Conservation (phyloP, 2,888 invertebrate genomes). For the Rhamphomyia laevipes region DNA sequence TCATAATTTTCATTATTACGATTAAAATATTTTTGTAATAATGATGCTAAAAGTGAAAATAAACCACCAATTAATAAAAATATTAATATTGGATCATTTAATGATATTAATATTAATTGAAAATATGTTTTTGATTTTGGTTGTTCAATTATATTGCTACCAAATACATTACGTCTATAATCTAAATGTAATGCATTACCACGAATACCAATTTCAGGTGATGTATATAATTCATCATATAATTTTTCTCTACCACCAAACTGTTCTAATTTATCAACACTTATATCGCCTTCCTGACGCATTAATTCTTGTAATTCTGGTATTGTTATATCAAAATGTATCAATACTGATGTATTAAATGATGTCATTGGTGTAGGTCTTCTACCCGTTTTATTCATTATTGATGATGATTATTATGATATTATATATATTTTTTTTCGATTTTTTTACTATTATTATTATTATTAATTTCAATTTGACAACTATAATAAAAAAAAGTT, state of each 20-base stretch:
- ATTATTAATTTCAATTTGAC: no score
- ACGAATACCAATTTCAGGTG: slow-evolving; percentile 46
- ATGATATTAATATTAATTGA: slow-evolving; percentile 91
- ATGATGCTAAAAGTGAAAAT: slow-evolving; percentile 49
- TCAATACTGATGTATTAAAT: no score
- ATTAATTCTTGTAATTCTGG: slow-evolving; percentile 81
- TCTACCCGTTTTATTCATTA: no score
- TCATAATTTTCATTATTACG: slow-evolving; percentile 66
- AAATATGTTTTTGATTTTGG: slow-evolving; percentile 96
- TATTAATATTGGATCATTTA: slow-evolving; percentile 94
- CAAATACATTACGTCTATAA: slow-evolving; percentile 79
- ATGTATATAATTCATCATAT: slow-evolving; percentile 89
- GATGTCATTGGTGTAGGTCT: no score
- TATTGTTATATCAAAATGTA: no score
- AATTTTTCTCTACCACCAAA: slow-evolving; percentile 83
- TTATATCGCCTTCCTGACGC: slow-evolving; percentile 89
- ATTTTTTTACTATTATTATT: no score
- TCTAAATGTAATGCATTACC: neutral
- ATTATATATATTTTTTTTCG: no score
- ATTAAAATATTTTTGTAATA: slow-evolving; percentile 15
- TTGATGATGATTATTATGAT: no score
- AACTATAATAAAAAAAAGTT: no score
- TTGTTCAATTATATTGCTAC: slow-evolving; percentile 93
- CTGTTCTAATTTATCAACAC: slow-evolving; percentile 72
- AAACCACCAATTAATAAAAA: slow-evolving; percentile 92